Evolutionary conservation across 2,888 invertebrate genomes (phyloP), one percentile per base, ranked within the genome.

Genomic region (Sipha maydis): DNA sequence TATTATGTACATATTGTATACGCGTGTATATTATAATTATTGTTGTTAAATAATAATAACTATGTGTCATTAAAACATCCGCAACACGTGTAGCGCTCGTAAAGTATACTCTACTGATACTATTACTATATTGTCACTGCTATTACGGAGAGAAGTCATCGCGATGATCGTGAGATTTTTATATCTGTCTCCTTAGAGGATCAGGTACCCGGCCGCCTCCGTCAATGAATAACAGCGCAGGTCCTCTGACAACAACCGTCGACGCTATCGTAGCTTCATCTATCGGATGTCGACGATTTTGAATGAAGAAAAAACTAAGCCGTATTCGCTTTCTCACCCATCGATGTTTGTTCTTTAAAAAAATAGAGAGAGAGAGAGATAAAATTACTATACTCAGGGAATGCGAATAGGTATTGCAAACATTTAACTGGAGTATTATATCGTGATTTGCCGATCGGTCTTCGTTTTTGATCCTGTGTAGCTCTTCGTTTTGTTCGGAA

Each of bases 81-180:
- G 41, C 41, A 67, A 67, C 80, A 31, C 80, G 80, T 80, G n/a
- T n/a, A 0, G 14, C 54, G 28, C 9, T 19, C 73, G 21, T 34
- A 34, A 34, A 73, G 17, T 73, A 73, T 34, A 73, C 73, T 69
- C 28, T 17, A 67, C 25, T 25, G 5, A 25, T 34, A 34, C 34
- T 34, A 34, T 34, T 4, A 34, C 34, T 41, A 8, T 41, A 41
- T 11, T 3, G 1, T 1, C 8, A 11, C 48, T 48, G 11, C 41
- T 48, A 14, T 1, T 11, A 28, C 71, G 71, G 71, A 28, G 11
- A 75, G 56, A 38, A 83, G 38, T n/a, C 28, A 21, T 76, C 56
- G 84, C 73, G 76, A 77, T 67, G 14, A 71, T 71, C 84, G 75
- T 41, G 84, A 75, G 84, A 84, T 84, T 75, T n/a, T 84, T 61